Evolutionary conservation across 2,113 vertebrate genomes (phyloP).

Genomic region (Megaceryle torquata): DNA sequence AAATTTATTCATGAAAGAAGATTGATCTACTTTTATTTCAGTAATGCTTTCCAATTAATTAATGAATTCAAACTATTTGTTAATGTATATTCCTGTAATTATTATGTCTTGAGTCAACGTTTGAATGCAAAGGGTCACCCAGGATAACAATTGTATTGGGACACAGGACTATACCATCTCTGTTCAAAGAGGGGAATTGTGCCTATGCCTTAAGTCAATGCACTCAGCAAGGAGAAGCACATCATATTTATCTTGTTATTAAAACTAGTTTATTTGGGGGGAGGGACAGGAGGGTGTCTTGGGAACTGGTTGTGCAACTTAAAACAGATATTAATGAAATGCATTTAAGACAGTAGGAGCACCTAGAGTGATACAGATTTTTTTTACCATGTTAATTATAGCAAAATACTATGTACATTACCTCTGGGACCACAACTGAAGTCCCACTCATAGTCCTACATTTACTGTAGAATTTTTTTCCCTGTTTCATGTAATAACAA

Average conservation of each 20-base stretch:
- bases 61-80: not conserved
- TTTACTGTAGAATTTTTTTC: not conserved
- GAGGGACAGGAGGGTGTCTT: conserved; percentile 39
- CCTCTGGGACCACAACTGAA: conserved; percentile 33
- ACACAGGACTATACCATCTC: conserved; percentile 85
- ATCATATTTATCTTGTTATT: conserved; percentile 81
- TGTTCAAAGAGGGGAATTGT: conserved; percentile 91
- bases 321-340: conserved; percentile 25
- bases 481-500: not conserved
- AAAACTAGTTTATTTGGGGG: conserved; percentile 71
- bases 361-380: conserved; percentile 31
- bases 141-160: conserved; percentile 84
- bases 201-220: conserved; percentile 98
- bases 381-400: conserved; percentile 15
- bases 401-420: conserved; percentile 31
- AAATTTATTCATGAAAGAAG: not conserved
- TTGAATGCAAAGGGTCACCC: conserved; percentile 82
- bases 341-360: not conserved
- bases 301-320: conserved; percentile 26
- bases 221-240: conserved; percentile 99
- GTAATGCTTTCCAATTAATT: not conserved
- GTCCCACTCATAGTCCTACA: conserved; percentile 13
- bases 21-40: not conserved
- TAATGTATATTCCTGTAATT: conserved; percentile 55
- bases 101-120: conserved; percentile 52